phyloP scores from a whole-genome alignment of 64 coral and sea anemone genomes.

The Stichodactyla mertensii region DNA sequence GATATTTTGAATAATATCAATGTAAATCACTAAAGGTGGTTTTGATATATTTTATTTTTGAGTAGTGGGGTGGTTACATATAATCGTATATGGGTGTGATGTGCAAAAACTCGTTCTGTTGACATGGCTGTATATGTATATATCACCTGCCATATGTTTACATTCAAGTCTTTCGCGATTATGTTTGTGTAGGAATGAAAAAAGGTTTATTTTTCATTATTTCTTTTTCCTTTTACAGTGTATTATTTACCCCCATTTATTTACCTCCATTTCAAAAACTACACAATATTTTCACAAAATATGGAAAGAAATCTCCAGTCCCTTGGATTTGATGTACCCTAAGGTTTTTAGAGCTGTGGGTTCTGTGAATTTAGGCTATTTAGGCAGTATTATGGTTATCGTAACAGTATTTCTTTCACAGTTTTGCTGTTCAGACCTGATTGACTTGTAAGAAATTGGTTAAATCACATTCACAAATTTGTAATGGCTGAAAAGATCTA shows the following conservation, averaged over 20 bases:
- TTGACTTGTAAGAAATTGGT: not conserved
- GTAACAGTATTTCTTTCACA: not conserved
- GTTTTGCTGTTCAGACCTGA: not conserved
- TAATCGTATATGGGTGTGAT: slow-evolving; percentile 9
- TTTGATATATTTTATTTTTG: not conserved
- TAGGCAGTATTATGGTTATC: not conserved
- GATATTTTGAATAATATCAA: not conserved
- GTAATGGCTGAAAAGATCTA: not conserved
- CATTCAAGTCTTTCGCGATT: not conserved
- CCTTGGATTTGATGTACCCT: not conserved
- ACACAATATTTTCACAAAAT: not conserved
- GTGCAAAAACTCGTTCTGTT: not conserved
- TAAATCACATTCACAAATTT: not conserved
- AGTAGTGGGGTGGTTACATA: not conserved
- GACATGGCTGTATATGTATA: not conserved
- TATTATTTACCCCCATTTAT: not conserved
- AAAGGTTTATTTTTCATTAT: not conserved
- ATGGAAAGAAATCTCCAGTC: not conserved
- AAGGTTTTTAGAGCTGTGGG: not conserved
- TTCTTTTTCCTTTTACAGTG: not conserved
- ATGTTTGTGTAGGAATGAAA: not conserved
- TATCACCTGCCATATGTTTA: slow-evolving; percentile 11
- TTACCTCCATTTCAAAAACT: not conserved
- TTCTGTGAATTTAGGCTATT: not conserved
- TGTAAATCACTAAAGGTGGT: not conserved